Percentiles rank a stretch among this genome's conserved stretches.
These are phyloP conservation scores for Ibidorhyncha struthersii DNA, from an alignment of 2,113 vertebrate species.

Conservation along the genomic window DNA sequence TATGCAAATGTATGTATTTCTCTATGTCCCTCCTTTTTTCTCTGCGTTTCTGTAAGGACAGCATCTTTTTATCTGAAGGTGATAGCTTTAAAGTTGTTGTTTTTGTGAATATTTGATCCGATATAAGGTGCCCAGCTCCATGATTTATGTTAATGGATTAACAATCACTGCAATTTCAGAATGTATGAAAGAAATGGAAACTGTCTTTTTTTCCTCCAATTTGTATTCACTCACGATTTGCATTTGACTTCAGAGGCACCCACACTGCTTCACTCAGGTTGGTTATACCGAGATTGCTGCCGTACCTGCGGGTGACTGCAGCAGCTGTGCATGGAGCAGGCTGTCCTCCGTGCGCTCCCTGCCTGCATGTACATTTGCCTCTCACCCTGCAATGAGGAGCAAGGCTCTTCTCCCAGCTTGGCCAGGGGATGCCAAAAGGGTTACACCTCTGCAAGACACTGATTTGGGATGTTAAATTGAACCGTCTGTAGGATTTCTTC, in stretches of 20 bases:
- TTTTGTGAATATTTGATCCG: not conserved
- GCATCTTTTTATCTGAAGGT: not conserved
- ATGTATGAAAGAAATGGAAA: not conserved
- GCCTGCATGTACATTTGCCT: accelerated
- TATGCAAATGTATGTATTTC: not conserved
- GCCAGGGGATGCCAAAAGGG: not conserved
- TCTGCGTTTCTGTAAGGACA: not conserved
- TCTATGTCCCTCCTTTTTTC: not conserved
- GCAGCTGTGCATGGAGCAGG: not conserved
- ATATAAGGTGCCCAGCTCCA: not conserved
- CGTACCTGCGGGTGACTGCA: not conserved
- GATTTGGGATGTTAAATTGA: no score
- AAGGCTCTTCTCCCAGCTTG: not conserved
- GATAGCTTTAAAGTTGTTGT: not conserved
- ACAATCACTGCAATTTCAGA: not conserved
- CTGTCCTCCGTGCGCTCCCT: not conserved
- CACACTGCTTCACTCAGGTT: not conserved
- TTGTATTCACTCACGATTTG: not conserved
- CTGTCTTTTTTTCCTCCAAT: not conserved
- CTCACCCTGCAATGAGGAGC: not conserved
- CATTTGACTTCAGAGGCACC: constrained; percentile 1
- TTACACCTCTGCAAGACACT: not conserved
- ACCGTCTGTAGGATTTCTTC: not conserved
- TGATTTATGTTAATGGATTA: not conserved
- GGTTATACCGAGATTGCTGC: accelerated